Evolutionary conservation across 2,888 invertebrate species (phyloP).

Genomic region (Plagodis dolabraria): DNA sequence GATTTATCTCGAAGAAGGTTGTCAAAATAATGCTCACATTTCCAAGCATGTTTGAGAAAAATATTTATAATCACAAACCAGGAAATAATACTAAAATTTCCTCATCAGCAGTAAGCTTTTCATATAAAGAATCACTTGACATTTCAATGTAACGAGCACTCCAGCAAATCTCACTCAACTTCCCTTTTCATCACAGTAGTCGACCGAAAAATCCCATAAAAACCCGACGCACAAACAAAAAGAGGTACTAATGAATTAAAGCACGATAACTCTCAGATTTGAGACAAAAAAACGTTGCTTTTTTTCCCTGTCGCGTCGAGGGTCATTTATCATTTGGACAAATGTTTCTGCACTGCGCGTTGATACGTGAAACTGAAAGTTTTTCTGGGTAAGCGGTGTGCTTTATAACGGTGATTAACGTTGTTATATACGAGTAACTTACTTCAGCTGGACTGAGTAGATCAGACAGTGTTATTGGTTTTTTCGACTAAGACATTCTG

Average conservation of each 20-base stretch:
- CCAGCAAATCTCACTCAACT: constrained; percentile 1
- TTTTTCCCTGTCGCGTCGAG: not conserved
- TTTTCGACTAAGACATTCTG: too few species aligned
- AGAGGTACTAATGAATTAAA: constrained; percentile 39
- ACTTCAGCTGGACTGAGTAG: too few species aligned
- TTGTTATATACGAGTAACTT: too few species aligned
- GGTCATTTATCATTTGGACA: constrained; percentile 26
- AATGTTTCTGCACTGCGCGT: constrained; percentile 19
- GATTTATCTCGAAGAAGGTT: too few species aligned
- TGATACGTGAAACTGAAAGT: constrained; percentile 29
- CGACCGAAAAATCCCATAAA: constrained; percentile 17
- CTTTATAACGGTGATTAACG: constrained; percentile 20
- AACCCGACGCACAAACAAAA: constrained; percentile 24
- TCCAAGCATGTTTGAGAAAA: too few species aligned
- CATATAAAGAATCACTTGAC: too few species aligned
- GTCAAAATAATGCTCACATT: too few species aligned
- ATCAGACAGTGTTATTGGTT: too few species aligned
- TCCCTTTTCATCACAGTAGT: constrained; percentile 8
- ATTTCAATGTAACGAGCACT: not conserved
- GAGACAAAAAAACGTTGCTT: constrained; percentile 26
- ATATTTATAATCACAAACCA: too few species aligned
- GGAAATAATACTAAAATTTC: too few species aligned
- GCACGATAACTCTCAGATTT: constrained; percentile 38
- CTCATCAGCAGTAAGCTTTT: too few species aligned
- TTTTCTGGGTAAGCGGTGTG: constrained; percentile 13